A percentile compares a stretch with the other conserved stretches of the same genome.
Conservation (phyloP, 2,888 invertebrate genomes). For the Craniophora ligustri region DNA sequence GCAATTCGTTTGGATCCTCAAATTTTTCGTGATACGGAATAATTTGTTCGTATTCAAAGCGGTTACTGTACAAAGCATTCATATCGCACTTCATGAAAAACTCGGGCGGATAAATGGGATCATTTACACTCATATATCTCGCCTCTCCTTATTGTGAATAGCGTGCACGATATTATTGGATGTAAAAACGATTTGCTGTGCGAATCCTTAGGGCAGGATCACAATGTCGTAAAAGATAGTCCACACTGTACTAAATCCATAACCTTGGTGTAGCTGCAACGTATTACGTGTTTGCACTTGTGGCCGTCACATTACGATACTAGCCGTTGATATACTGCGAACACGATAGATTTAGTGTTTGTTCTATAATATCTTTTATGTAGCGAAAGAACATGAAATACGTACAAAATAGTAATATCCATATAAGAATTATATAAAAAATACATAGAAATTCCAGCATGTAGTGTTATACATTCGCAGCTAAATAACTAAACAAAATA, state of each 20-base stretch:
- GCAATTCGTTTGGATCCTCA: constrained; percentile 11
- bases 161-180: constrained; percentile 38
- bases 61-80: constrained; percentile 19
- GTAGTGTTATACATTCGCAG: no score
- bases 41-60: constrained; percentile 38
- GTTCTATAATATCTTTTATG: no score
- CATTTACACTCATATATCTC: constrained; percentile 37
- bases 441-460: no score
- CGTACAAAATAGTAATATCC: no score
- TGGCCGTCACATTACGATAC: background rate
- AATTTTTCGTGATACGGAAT: constrained; percentile 31
- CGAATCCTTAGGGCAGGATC: constrained; percentile 11
- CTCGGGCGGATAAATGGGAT: constrained; percentile 43
- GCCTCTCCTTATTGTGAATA: constrained; percentile 35
- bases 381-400: no score
- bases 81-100: constrained; percentile 37
- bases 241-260: background rate
- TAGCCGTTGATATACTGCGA: background rate
- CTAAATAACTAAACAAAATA: no score
- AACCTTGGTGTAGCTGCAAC: no score
- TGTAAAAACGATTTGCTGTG: constrained; percentile 35
- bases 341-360: no score
- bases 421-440: no score
- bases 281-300: background rate
- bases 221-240: background rate